phyloP scores from a whole-genome alignment of 2,888 invertebrate species.

The Julus scandinavius region DNA sequence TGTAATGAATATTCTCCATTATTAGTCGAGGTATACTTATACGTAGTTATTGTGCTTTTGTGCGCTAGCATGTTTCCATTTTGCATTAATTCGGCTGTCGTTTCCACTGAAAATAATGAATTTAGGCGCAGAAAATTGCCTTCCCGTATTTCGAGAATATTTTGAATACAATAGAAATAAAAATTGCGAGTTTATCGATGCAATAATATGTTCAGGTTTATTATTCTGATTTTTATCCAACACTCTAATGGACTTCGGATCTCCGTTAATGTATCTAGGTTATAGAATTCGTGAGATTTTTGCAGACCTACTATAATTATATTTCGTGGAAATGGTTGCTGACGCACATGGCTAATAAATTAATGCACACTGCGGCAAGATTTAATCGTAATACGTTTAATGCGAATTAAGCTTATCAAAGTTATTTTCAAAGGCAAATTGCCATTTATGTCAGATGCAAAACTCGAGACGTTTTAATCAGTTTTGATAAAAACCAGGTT shows the following conservation, averaged over 20 bases:
- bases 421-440: no score
- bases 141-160: no score
- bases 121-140: background rate
- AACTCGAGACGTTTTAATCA: no score
- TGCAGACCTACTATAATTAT: no score
- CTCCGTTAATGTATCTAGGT: background rate
- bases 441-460: no score
- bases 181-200: background rate
- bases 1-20: background rate
- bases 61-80: background rate
- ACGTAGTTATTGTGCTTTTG: background rate
- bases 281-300: background rate
- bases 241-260: background rate
- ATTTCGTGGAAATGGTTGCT: no score
- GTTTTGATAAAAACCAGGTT: no score
- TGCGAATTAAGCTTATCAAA: no score
- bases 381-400: no score
- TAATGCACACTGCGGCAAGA: no score
- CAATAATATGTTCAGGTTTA: background rate
- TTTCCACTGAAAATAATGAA: background rate
- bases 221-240: background rate
- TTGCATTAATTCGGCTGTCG: background rate
- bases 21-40: background rate
- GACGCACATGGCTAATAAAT: no score
- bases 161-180: background rate